A percentile compares a stretch with the other conserved stretches of the same genome.
Evolutionary conservation across 2,888 invertebrate genomes (phyloP).

Genomic region (Cactoblastis cactorum): DNA sequence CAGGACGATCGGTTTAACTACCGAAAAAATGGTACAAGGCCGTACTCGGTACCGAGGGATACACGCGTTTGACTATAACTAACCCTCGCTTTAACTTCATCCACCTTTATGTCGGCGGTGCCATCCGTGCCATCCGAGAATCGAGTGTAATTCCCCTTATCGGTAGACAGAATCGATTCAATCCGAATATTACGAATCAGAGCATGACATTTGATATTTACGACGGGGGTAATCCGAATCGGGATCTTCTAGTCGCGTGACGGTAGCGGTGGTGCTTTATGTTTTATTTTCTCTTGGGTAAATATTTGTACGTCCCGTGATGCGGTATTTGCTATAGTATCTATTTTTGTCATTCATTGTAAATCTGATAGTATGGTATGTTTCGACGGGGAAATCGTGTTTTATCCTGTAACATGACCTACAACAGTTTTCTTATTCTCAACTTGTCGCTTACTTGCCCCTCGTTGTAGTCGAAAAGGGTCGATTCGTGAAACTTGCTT

Average conservation of each 20-base stretch:
- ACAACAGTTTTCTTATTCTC: neutral
- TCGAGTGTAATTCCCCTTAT: slow-evolving; percentile 71
- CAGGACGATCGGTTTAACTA: slow-evolving; percentile 36
- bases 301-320: slow-evolving; percentile 38
- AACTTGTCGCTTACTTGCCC: slow-evolving; percentile 13
- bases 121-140: slow-evolving; percentile 67
- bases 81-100: slow-evolving; percentile 53
- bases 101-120: slow-evolving; percentile 59
- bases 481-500: slow-evolving; percentile 13
- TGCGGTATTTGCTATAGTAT: slow-evolving; percentile 12
- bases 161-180: slow-evolving; percentile 73
- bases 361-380: neutral
- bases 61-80: slow-evolving; percentile 63
- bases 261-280: slow-evolving; percentile 47
- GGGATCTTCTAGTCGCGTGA: slow-evolving; percentile 64
- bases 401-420: neutral
- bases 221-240: slow-evolving; percentile 67
- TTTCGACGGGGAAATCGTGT: neutral
- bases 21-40: slow-evolving; percentile 49
- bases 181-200: slow-evolving; percentile 73
- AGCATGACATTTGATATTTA: slow-evolving; percentile 76
- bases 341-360: slow-evolving; percentile 7
- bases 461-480: slow-evolving; percentile 22
- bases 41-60: slow-evolving; percentile 46
- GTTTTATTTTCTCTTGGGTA: slow-evolving; percentile 49